Percentiles rank a stretch among this genome's conserved stretches.
These are phyloP conservation scores for Cephus cinctus DNA, from an alignment of 1,140 invertebrate genomes.

Conservation along the genomic window DNA sequence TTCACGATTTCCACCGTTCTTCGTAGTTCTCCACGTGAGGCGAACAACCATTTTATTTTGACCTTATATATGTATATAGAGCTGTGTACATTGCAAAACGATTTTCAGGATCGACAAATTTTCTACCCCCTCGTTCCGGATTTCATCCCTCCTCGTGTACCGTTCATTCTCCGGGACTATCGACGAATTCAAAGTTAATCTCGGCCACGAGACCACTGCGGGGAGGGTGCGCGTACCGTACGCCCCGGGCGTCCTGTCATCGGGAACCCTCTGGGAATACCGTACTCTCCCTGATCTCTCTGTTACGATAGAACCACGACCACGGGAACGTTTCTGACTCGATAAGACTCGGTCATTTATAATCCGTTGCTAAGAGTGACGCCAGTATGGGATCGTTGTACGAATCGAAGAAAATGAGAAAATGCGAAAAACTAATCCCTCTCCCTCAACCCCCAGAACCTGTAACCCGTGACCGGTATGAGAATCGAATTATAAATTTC, in stretches of 20 bases:
- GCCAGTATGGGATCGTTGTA: no score
- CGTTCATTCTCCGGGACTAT: slow-evolving; percentile 12
- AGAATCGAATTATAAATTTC: no score
- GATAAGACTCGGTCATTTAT: slow-evolving; percentile 46
- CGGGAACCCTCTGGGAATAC: slow-evolving; percentile 35
- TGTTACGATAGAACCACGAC: slow-evolving; percentile 34
- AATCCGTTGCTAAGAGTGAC: slow-evolving; percentile 27
- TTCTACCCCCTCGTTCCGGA: slow-evolving; percentile 19
- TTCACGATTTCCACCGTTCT: slow-evolving; percentile 33
- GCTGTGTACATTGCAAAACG: no score
- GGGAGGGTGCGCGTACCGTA: slow-evolving; percentile 5
- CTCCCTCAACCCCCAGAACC: no score
- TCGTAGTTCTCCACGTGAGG: slow-evolving; percentile 28
- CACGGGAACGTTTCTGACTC: slow-evolving; percentile 29
- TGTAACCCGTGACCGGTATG: no score
- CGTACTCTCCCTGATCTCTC: slow-evolving; percentile 37
- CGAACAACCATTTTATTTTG: no score
- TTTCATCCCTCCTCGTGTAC: not conserved
- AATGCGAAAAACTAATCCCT: no score
- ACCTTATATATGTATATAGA: no score
- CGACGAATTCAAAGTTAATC: slow-evolving; percentile 41
- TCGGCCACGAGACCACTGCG: slow-evolving; percentile 25
- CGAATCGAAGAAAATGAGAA: not conserved
- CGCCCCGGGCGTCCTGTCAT: slow-evolving; percentile 38
- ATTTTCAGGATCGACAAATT: slow-evolving; percentile 31